A percentile compares a stretch with the other conserved stretches of the same genome.
These are phyloP conservation scores for Mungos mungo DNA, from an alignment of 2,113 vertebrate species.

Conservation along the genomic window DNA sequence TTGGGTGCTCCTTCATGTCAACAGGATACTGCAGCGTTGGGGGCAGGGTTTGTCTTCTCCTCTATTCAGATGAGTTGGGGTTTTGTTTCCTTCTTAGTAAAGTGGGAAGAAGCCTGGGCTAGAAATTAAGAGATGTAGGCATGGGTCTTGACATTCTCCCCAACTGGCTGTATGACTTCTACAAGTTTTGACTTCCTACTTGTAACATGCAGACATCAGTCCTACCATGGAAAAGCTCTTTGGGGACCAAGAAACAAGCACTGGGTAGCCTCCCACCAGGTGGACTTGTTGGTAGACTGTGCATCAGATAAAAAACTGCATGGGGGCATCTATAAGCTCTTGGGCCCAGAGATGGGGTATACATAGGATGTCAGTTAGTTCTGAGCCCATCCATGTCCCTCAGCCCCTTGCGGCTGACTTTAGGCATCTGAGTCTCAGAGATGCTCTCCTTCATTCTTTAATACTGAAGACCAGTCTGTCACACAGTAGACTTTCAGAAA, in stretches of 20 bases:
- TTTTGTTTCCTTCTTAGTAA: background rate
- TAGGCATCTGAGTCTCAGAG: background rate
- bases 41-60: background rate
- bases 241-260: background rate
- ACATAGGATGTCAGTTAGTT: background rate
- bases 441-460: background rate
- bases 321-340: background rate
- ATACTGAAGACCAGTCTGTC: background rate
- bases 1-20: accelerated
- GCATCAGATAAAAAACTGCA: background rate
- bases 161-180: background rate
- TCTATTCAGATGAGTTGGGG: background rate
- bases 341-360: background rate
- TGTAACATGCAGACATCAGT: background rate
- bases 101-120: background rate
- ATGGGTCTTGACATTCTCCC: background rate
- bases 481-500: background rate
- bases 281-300: background rate
- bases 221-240: background rate
- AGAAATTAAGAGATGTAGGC: background rate
- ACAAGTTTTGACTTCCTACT: background rate
- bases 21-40: background rate
- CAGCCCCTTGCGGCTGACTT: background rate
- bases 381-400: background rate
- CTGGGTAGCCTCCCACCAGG: background rate